phyloP scores from a whole-genome alignment of 2,888 invertebrate species.

The Anorthoa munda region DNA sequence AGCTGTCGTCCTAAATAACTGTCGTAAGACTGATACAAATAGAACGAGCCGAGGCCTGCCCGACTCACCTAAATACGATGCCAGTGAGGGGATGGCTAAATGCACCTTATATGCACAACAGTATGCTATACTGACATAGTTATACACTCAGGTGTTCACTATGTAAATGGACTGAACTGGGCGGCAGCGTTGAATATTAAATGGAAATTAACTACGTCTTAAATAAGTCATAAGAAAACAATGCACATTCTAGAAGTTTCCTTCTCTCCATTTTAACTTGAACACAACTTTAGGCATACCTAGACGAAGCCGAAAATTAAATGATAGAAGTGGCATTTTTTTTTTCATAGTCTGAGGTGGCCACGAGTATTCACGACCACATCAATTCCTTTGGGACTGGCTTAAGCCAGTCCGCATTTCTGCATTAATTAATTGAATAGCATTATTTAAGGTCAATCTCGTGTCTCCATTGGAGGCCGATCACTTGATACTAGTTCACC shows the following conservation, averaged over 20 bases:
- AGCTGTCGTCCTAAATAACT: constrained; percentile 81
- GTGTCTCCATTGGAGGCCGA: constrained; percentile 68
- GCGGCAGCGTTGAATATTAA: constrained; percentile 24
- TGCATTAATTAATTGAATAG: constrained; percentile 66
- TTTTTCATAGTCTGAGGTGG: constrained; percentile 32
- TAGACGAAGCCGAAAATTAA: constrained; percentile 7
- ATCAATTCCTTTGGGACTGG: constrained; percentile 58
- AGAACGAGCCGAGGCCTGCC: constrained; percentile 66
- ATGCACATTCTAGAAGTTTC: constrained; percentile 10
- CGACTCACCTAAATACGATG: constrained; percentile 64
- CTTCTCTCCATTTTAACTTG: constrained; percentile 7
- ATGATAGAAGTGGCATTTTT: constrained; percentile 42
- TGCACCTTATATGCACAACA: constrained; percentile 36
- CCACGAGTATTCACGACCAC: constrained; percentile 23
- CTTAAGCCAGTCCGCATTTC: constrained; percentile 46
- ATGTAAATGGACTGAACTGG: constrained; percentile 22
- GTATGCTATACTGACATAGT: not conserved
- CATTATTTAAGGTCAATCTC: constrained; percentile 66
- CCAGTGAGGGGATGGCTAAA: constrained; percentile 33
- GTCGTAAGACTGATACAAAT: constrained; percentile 74
- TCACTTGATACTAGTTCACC: constrained; percentile 42
- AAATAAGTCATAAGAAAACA: constrained; percentile 8
- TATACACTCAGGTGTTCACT: constrained; percentile 29
- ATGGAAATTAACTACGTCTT: constrained; percentile 6
- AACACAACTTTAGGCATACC: constrained; percentile 13